These are phyloP conservation scores for Adela reaumurella DNA, from an alignment of 2,888 invertebrate genomes.

Conservation along the genomic window DNA sequence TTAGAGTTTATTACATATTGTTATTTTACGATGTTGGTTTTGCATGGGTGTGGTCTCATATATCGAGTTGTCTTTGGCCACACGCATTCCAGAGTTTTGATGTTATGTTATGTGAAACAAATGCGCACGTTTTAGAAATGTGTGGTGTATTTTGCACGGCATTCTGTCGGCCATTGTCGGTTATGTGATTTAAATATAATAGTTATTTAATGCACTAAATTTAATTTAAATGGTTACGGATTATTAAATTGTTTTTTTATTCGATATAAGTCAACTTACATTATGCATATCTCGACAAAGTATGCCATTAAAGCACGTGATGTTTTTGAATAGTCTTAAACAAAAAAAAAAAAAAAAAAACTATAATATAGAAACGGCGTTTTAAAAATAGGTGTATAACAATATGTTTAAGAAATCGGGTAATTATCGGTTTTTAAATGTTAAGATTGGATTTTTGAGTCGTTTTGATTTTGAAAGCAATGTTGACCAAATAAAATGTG, in stretches of 20 bases:
- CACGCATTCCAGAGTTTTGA: neutral
- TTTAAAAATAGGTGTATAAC: neutral
- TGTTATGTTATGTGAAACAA: neutral
- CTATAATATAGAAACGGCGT: neutral
- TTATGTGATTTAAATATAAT: constrained; percentile 25
- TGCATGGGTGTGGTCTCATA: too few relatives aligned
- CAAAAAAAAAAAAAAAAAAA: neutral
- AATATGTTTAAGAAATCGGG: too few relatives aligned
- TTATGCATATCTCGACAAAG: constrained; percentile 31
- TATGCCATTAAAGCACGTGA: constrained; percentile 50
- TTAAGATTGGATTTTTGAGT: neutral
- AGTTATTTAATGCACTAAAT: constrained; percentile 30
- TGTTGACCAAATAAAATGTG: constrained; percentile 57
- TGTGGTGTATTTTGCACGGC: constrained; percentile 15
- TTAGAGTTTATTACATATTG: neutral
- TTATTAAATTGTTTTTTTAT: constrained; percentile 21
- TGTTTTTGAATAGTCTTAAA: constrained; percentile 37
- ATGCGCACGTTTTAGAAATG: constrained; percentile 12
- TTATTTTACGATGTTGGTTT: neutral
- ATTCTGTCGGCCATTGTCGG: constrained; percentile 6
- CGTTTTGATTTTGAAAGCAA: constrained; percentile 11
- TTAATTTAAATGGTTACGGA: constrained; percentile 40
- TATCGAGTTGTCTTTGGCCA: too few relatives aligned
- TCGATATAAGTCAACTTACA: constrained; percentile 27
- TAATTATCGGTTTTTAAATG: too few relatives aligned